phyloP scores from a whole-genome alignment of 2,797 vertebrate species.

The Siniperca scherzeri region DNA sequence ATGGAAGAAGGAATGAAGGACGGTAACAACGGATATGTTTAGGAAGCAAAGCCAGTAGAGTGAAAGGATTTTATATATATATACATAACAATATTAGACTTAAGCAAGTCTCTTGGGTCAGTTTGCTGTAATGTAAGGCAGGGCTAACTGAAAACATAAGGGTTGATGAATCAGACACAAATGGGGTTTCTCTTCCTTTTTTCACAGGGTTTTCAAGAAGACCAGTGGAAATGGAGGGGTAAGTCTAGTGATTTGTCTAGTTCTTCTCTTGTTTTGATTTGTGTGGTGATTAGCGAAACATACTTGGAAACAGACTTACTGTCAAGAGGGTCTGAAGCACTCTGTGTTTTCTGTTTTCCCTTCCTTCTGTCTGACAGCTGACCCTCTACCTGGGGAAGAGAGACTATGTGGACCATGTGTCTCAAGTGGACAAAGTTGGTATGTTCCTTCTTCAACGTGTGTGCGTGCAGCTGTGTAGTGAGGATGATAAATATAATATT shows the following conservation, averaged over 20 bases:
- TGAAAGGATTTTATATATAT: neutral
- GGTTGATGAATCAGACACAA: neutral
- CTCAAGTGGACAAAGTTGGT: constrained; percentile 89
- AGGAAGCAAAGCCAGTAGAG: neutral
- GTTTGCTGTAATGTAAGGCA: neutral
- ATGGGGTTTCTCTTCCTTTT: constrained; percentile 28
- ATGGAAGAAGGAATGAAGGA: neutral
- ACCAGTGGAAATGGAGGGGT: constrained; percentile 91
- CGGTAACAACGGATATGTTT: neutral
- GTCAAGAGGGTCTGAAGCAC: neutral
- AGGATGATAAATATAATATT: neutral
- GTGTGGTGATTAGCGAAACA: neutral
- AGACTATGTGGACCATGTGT: constrained; percentile 91
- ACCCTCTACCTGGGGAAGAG: constrained; percentile 93
- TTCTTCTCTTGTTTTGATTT: neutral
- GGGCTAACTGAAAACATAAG: neutral
- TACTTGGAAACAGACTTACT: neutral
- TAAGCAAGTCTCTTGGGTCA: neutral
- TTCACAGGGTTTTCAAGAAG: constrained; percentile 93
- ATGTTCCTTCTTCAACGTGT: constrained; percentile 48
- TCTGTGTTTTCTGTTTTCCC: neutral
- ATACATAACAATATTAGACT: neutral
- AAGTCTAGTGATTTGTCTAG: constrained; percentile 48
- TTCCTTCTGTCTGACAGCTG: constrained; percentile 79
- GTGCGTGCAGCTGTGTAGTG: neutral